These are phyloP conservation scores for Aythya baeri DNA, from an alignment of 2,113 vertebrate species.

Conservation along the genomic window DNA sequence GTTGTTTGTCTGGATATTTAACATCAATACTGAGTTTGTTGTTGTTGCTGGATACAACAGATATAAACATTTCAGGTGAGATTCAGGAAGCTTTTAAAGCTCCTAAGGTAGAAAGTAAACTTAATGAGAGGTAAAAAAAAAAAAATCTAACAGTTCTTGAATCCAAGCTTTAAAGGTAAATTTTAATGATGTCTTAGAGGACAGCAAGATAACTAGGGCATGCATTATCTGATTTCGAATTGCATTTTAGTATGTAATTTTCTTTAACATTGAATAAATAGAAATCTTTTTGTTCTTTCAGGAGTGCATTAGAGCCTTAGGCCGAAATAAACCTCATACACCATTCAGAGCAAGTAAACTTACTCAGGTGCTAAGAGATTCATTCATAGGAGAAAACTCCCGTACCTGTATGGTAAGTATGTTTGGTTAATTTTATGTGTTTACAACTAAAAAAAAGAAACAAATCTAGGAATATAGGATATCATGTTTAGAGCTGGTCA, in stretches of 20 bases:
- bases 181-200: neutral
- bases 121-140: neutral
- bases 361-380: conserved; percentile 96
- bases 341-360: conserved; percentile 98
- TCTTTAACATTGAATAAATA: neutral
- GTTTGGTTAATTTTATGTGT: neutral
- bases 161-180: neutral
- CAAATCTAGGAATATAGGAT: neutral
- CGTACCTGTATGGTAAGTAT: conserved; percentile 96
- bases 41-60: neutral
- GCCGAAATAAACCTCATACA: conserved; percentile 95
- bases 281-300: conserved; percentile 62
- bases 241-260: neutral
- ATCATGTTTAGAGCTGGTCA: neutral
- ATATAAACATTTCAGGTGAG: neutral
- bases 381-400: conserved; percentile 98
- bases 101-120: neutral
- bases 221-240: neutral
- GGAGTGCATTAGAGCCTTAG: conserved; percentile 98
- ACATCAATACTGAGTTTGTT: neutral
- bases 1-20: neutral
- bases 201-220: neutral
- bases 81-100: neutral
- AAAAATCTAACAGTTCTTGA: neutral
- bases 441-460: neutral